These are phyloP conservation scores for Pollenia labialis DNA, from an alignment of 2,888 invertebrate species.

Conservation along the genomic window DNA sequence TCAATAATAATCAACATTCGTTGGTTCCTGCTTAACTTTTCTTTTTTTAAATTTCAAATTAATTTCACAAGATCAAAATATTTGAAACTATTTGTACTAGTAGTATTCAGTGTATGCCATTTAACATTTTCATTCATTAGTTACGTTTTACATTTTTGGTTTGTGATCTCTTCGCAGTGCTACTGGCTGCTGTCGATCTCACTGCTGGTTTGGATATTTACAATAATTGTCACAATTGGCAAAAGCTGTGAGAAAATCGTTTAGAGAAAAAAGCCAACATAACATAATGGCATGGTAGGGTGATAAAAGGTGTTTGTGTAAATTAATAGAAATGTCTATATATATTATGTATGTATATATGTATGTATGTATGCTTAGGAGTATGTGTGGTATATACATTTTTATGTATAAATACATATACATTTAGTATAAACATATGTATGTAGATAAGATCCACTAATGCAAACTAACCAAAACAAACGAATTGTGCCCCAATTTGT, in stretches of 20 bases:
- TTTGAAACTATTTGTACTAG: slow-evolving; percentile 2
- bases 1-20: neutral
- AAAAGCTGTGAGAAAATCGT: slow-evolving; percentile 56
- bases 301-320: slow-evolving; percentile 5
- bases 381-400: no score
- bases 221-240: slow-evolving; percentile 67
- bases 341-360: no score
- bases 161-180: slow-evolving; percentile 9
- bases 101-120: slow-evolving; percentile 34
- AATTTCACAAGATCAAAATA: slow-evolving; percentile 40
- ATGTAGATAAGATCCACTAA: neutral
- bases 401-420: slow-evolving; percentile 10
- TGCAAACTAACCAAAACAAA: slow-evolving; percentile 32
- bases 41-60: neutral
- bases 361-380: neutral
- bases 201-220: slow-evolving; percentile 47
- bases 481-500: slow-evolving; percentile 65
- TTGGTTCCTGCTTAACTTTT: neutral
- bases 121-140: slow-evolving; percentile 52
- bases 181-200: neutral
- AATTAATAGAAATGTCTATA: neutral
- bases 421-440: neutral
- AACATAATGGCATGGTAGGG: neutral
- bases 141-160: neutral
- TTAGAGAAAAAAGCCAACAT: slow-evolving; percentile 2